Evolutionary conservation across 2,113 vertebrate species (phyloP).

Genomic region (Pseudonaja textilis): DNA sequence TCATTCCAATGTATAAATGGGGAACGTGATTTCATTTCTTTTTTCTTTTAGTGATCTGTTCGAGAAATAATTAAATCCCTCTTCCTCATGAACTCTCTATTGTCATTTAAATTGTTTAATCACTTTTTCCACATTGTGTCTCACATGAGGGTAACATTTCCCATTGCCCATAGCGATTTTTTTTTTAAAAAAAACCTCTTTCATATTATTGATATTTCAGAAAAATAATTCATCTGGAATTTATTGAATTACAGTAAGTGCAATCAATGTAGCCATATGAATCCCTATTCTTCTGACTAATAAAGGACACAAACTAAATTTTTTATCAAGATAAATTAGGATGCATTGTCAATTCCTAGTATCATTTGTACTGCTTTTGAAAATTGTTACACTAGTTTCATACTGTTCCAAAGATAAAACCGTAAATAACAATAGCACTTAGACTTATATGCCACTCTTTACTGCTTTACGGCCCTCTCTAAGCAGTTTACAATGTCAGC

Average conservation of each 20-base stretch:
- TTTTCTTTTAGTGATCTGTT: background rate
- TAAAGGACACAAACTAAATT: background rate
- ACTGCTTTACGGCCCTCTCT: background rate
- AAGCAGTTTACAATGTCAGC: background rate
- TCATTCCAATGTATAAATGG: conserved; percentile 33
- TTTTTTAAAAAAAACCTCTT: conserved; percentile 25
- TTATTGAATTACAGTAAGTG: conserved; percentile 30
- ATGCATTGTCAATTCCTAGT: background rate
- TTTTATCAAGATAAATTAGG: conserved; percentile 6
- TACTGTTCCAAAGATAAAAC: background rate
- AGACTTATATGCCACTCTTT: background rate
- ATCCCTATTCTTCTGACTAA: background rate
- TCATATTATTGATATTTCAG: conserved; percentile 40
- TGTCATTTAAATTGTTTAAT: background rate
- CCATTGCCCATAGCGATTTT: background rate
- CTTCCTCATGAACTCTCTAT: conserved; percentile 1
- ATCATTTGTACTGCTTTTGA: conserved; percentile 5
- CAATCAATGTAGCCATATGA: conserved; percentile 4
- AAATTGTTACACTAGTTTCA: background rate
- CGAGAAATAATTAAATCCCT: conserved; percentile 32
- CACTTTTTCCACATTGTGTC: background rate
- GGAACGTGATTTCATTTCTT: background rate
- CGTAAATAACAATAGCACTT: background rate
- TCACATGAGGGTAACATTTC: background rate
- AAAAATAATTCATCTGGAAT: conserved; percentile 19